Conservation (phyloP, 2,888 invertebrate species). For the Ctena decussata region DNA sequence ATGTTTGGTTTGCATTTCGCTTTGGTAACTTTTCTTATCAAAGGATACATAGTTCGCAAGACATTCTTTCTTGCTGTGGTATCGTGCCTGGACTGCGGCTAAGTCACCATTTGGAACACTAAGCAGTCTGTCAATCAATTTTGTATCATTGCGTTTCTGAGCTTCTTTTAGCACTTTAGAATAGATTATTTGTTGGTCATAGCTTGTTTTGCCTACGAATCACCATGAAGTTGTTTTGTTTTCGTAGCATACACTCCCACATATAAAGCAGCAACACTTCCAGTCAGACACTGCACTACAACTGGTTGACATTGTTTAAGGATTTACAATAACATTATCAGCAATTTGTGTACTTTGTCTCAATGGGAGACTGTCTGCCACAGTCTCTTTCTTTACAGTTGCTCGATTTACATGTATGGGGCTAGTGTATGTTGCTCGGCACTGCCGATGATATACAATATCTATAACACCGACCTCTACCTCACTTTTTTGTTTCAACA, state of each 20-base stretch:
- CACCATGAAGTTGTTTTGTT: conserved; percentile 12
- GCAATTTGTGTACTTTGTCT: background rate
- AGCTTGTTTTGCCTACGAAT: background rate
- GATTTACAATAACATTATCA: background rate
- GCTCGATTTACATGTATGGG: background rate
- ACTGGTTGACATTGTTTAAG: background rate
- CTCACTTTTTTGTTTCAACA: background rate
- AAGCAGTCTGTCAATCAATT: background rate
- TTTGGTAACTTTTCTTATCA: background rate
- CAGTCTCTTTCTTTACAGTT: background rate
- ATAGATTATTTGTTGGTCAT: background rate
- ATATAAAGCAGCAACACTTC: conserved; percentile 19
- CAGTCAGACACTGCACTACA: background rate
- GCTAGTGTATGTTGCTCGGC: background rate
- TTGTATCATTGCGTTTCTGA: background rate
- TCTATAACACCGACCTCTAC: background rate
- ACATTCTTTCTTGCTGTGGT: conserved; percentile 26
- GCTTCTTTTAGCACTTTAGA: background rate
- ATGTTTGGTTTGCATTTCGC: background rate
- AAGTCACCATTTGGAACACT: conserved; percentile 27
- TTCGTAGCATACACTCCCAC: conserved; percentile 15
- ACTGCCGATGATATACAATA: background rate
- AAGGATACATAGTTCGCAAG: background rate
- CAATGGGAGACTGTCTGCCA: no score
- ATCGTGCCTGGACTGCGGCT: conserved; percentile 17